Percentiles rank a stretch among this genome's conserved stretches.
Conservation (phyloP, 2,888 invertebrate genomes). For the Tachina fera region DNA sequence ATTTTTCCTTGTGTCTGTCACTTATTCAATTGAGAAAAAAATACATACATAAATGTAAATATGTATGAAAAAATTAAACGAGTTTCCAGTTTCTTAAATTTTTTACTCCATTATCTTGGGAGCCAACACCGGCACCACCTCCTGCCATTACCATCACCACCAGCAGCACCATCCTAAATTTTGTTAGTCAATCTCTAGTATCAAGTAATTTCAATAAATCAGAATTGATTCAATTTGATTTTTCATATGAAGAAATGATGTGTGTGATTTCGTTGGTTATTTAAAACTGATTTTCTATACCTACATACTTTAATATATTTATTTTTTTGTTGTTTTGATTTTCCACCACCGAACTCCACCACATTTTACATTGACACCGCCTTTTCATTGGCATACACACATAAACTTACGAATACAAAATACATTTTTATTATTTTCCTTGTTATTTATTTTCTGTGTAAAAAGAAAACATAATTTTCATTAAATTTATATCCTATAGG, state of each 20-base stretch:
- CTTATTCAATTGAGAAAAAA: conserved; percentile 36
- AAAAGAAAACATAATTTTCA: conserved; percentile 8
- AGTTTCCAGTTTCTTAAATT: conserved; percentile 52
- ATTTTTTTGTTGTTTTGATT: conserved; percentile 41
- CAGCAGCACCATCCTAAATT: not conserved
- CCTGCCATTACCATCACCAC: conserved; percentile 1
- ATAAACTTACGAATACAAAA: conserved; percentile 17
- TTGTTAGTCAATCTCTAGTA: conserved; percentile 31
- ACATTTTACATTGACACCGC: conserved; percentile 55
- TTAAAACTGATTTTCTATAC: conserved; percentile 50
- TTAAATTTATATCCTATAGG: not conserved
- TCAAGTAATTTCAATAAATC: conserved; percentile 49
- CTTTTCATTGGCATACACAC: conserved; percentile 63
- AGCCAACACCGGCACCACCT: conserved; percentile 10
- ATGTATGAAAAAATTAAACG: conserved; percentile 45
- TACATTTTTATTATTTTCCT: not conserved
- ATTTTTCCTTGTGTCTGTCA: conserved; percentile 52
- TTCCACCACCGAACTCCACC: conserved; percentile 51
- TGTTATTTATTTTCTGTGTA: not conserved
- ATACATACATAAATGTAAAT: not conserved
- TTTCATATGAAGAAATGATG: conserved; percentile 13
- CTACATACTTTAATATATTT: conserved; percentile 18
- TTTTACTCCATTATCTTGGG: conserved; percentile 28
- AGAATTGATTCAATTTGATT: conserved; percentile 44
- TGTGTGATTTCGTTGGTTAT: conserved; percentile 24